phyloP scores from a whole-genome alignment of 2,888 invertebrate species.

The Diadegma fenestrale region DNA sequence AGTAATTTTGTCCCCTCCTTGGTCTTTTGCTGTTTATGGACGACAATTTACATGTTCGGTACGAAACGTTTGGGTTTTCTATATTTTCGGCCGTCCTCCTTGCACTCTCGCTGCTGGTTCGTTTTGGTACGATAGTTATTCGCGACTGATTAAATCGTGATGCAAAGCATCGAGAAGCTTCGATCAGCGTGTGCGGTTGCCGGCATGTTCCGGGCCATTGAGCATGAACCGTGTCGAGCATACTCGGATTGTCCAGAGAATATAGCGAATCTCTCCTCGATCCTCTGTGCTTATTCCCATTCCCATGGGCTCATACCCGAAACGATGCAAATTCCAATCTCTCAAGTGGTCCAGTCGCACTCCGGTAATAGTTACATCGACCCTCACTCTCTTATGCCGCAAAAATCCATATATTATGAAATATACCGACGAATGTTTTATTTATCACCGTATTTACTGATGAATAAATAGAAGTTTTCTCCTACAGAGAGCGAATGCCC shows the following conservation, averaged over 20 bases:
- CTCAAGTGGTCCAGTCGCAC: slow-evolving; percentile 57
- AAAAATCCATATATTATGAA: neutral
- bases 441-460: neutral
- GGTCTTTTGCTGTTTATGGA: neutral
- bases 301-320: slow-evolving; percentile 14
- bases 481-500: neutral
- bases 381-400: slow-evolving; percentile 6
- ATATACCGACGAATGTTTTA: neutral
- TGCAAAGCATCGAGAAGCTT: slow-evolving; percentile 57
- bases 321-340: slow-evolving; percentile 61
- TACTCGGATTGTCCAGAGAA: slow-evolving; percentile 60
- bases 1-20: no score
- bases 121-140: slow-evolving; percentile 46
- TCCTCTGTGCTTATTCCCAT: slow-evolving; percentile 14
- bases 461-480: neutral
- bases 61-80: slow-evolving; percentile 32
- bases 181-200: slow-evolving; percentile 51
- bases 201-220: slow-evolving; percentile 55
- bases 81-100: neutral
- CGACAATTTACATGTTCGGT: neutral
- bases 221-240: slow-evolving; percentile 48
- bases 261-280: slow-evolving; percentile 40
- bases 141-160: slow-evolving; percentile 60
- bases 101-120: no score
- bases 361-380: slow-evolving; percentile 27